Evolutionary conservation across 2,888 invertebrate genomes (phyloP).

Genomic region (Macaria liturata): DNA sequence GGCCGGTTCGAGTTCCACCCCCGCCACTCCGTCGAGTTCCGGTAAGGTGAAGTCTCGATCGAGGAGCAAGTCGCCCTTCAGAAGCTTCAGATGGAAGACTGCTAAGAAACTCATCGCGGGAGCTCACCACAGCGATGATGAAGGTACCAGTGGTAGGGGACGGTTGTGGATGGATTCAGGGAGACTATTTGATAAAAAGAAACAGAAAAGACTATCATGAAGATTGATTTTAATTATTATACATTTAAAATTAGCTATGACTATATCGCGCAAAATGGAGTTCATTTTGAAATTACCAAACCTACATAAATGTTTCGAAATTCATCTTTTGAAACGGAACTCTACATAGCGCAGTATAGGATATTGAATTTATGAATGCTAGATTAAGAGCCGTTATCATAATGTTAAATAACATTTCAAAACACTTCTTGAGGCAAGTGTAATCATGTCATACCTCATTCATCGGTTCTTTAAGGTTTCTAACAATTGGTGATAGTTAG

Average conservation of each 20-base stretch:
- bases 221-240: too few relatives aligned
- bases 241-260: too few relatives aligned
- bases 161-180: slow-evolving; percentile 49
- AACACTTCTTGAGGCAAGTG: slow-evolving; percentile 21
- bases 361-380: too few relatives aligned
- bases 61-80: slow-evolving; percentile 96
- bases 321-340: too few relatives aligned
- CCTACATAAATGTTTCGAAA: too few relatives aligned
- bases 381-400: too few relatives aligned
- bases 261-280: too few relatives aligned
- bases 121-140: slow-evolving; percentile 91
- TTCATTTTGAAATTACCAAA: too few relatives aligned
- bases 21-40: slow-evolving; percentile 78
- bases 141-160: slow-evolving; percentile 83
- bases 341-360: too few relatives aligned
- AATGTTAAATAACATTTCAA: not conserved
- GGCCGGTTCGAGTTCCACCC: slow-evolving; percentile 70
- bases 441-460: slow-evolving; percentile 12
- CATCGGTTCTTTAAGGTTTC: slow-evolving; percentile 10
- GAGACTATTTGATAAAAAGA: not conserved
- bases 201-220: too few relatives aligned
- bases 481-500: slow-evolving; percentile 18
- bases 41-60: slow-evolving; percentile 92
- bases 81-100: slow-evolving; percentile 96
- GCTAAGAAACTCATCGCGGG: slow-evolving; percentile 87